Base-by-base conservation (phyloP, 2,797 vertebrate species). In the Cossypha polioptera region DNA sequence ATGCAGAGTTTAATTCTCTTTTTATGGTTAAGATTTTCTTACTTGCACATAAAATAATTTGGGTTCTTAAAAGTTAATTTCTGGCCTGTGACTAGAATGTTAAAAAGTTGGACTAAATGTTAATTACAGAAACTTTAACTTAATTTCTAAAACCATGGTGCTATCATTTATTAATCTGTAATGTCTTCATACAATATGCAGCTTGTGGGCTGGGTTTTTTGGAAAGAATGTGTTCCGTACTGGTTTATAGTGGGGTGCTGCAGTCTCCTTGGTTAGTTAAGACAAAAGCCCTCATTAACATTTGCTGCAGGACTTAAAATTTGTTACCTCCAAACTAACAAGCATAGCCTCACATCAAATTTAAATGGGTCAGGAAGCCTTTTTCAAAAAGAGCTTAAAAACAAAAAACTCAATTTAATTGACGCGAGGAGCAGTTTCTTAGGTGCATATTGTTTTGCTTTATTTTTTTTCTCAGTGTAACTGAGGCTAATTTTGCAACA, bases 21-120 rank as follows among this genome's bases (percentile, higher is more conserved):
- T 99, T 98, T 98, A 98, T 98, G 98, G 98, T 99, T 99, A 98
- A 98, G 98, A 98, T 98, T 99, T 99, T 98, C 98, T 98, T 98
- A 98, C 98, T 98, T 99, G 98, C 98, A 99, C 99, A 98, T 98
- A 99, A 98, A 99, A 98, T 99, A 98, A 99, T 99, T 99, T 99
- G 98, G 97, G 97, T 98, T 98, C 97, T 98, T 98, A 98, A 96
- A 98, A 98, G 98, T 99, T 99, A 98, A 99, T 99, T 99, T 98
- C 98, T 97, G 98, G 98, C 99, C 99, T 99, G 99, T 99, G 98
- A 99, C 98, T 99, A 98, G 99, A 99, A 99, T 99, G 99, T 99
- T 98, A 96, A 97, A 97, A 98, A 97, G 98, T 98, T 97, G 97
- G 97, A 98, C 98, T 98, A 99, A 99, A 99, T 99, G 98, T 98